These are phyloP conservation scores for Dioctria rufipes DNA, from an alignment of 2,888 invertebrate species.

Conservation along the genomic window DNA sequence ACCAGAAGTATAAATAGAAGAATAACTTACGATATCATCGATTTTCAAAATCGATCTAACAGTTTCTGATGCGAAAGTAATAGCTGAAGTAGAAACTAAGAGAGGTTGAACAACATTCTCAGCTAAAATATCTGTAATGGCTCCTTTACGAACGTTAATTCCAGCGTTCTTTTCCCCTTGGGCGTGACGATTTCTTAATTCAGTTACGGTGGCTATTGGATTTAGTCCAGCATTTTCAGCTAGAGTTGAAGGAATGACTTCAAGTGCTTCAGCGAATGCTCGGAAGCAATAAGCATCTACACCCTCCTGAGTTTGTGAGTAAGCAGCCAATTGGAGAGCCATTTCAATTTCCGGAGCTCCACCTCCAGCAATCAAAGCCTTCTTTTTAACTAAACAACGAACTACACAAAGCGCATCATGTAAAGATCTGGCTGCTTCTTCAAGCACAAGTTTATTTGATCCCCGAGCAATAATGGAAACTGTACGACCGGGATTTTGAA, in stretches of 20 bases:
- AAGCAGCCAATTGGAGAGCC: slow-evolving; percentile 85
- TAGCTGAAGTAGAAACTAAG: slow-evolving; percentile 93
- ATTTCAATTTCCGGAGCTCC: slow-evolving; percentile 98
- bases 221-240: slow-evolving; percentile 92
- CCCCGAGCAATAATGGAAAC: slow-evolving; percentile 93
- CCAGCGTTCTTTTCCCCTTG: slow-evolving; percentile 89
- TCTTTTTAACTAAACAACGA: slow-evolving; percentile 95
- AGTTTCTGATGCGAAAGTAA: slow-evolving; percentile 96
- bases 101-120: slow-evolving; percentile 98
- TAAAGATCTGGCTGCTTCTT: slow-evolving; percentile 91
- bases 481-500: slow-evolving; percentile 89
- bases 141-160: slow-evolving; percentile 96
- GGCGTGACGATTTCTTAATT: slow-evolving; percentile 94
- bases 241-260: slow-evolving; percentile 92
- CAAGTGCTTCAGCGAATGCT: slow-evolving; percentile 96
- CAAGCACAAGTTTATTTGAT: slow-evolving; percentile 88
- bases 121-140: slow-evolving; percentile 95
- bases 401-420: slow-evolving; percentile 94
- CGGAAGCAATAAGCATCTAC: slow-evolving; percentile 96
- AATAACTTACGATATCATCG: slow-evolving; percentile 90
- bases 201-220: slow-evolving; percentile 96
- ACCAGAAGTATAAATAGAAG: neutral
- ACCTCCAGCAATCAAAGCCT: slow-evolving; percentile 94
- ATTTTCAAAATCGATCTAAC: slow-evolving; percentile 98
- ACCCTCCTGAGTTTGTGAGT: slow-evolving; percentile 88